These are phyloP conservation scores for Ganaspis sp. DNA, from an alignment of 1,140 invertebrate species.

Conservation along the genomic window DNA sequence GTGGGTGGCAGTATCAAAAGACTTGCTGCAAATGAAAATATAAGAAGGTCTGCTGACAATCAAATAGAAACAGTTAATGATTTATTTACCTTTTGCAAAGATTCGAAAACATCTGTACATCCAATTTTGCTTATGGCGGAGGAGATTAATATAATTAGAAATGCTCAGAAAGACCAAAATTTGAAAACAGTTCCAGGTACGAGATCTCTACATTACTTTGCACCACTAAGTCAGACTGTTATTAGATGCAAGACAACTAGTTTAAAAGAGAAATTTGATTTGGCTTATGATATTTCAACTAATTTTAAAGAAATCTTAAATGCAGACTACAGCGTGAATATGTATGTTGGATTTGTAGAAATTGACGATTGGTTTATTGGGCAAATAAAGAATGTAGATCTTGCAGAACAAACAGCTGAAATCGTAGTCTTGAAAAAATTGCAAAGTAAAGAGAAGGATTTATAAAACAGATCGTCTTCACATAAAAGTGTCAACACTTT, in stretches of 20 bases:
- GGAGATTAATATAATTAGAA: background rate
- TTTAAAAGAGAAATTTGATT: background rate
- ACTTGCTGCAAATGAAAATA: slow-evolving; percentile 36
- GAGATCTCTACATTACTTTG: background rate
- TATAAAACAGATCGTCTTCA: no score
- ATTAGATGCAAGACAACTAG: background rate
- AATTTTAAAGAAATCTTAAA: background rate
- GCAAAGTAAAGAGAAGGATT: no score
- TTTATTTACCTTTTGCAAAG: slow-evolving; percentile 36
- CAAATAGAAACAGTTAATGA: slow-evolving; percentile 33
- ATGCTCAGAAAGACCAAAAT: background rate
- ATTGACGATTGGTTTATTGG: background rate
- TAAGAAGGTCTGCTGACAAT: slow-evolving; percentile 37
- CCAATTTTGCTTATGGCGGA: background rate
- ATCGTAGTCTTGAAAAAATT: background rate
- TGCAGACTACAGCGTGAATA: background rate
- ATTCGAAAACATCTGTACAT: background rate
- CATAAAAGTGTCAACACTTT: no score
- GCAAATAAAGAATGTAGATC: background rate
- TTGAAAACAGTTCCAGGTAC: background rate
- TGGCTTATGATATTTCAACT: background rate
- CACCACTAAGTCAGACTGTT: background rate
- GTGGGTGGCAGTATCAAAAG: slow-evolving; percentile 39
- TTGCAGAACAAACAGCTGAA: background rate
- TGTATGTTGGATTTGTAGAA: background rate